A percentile compares a stretch with the other conserved stretches of the same genome.
These are phyloP conservation scores for Pseudomyrmex gracilis DNA, from an alignment of 1,140 invertebrate genomes.

Conservation along the genomic window DNA sequence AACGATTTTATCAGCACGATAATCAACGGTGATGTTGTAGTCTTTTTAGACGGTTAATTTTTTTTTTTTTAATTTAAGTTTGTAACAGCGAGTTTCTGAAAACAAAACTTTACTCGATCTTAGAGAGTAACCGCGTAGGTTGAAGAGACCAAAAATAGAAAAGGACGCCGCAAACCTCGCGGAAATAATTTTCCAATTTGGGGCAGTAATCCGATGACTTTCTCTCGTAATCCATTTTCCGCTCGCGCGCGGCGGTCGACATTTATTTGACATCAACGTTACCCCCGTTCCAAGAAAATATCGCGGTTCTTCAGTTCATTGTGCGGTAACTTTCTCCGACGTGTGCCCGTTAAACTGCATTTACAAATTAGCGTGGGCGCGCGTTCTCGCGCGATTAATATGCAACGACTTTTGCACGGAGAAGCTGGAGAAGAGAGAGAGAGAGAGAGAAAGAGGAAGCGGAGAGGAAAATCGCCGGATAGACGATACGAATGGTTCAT, in stretches of 20 bases:
- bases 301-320: neutral
- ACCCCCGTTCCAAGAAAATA: slow-evolving; percentile 29
- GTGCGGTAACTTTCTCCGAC: slow-evolving; percentile 31
- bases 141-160: too few species aligned
- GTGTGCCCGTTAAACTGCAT: slow-evolving; percentile 25
- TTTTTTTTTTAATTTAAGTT: neutral
- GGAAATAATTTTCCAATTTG: neutral
- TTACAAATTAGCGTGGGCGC: slow-evolving; percentile 36
- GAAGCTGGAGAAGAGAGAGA: slow-evolving; percentile 2
- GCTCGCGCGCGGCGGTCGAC: slow-evolving; percentile 25
- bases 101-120: neutral
- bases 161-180: too few species aligned
- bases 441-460: neutral
- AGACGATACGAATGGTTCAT: slow-evolving; percentile 64
- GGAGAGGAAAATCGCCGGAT: slow-evolving; percentile 61
- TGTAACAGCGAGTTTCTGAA: neutral
- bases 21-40: neutral
- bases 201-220: slow-evolving; percentile 17
- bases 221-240: slow-evolving; percentile 26
- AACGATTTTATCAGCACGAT: neutral
- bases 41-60: slow-evolving; percentile 6
- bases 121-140: neutral
- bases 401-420: slow-evolving; percentile 27
- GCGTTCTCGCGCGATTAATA: slow-evolving; percentile 45
- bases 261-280: slow-evolving; percentile 42